These are phyloP conservation scores for Colossoma macropomum DNA, from an alignment of 2,113 vertebrate genomes.

Conservation along the genomic window DNA sequence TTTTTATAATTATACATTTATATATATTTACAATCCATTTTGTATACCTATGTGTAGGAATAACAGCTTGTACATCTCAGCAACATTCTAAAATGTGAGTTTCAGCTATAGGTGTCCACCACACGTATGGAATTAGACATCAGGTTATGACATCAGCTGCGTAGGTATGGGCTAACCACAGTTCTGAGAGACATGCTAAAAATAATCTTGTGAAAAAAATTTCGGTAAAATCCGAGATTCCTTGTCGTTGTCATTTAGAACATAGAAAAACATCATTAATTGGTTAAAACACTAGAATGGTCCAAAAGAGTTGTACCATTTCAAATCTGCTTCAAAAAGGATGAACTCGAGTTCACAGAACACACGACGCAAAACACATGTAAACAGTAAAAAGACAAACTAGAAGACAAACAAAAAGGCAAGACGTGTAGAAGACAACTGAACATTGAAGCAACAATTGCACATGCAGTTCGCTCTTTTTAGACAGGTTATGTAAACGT, in stretches of 20 bases:
- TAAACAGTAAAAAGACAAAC: neutral
- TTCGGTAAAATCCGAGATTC: slow-evolving; percentile 15
- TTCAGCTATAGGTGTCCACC: slow-evolving; percentile 38
- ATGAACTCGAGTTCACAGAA: slow-evolving; percentile 32
- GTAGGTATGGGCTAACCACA: slow-evolving; percentile 42
- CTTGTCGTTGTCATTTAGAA: neutral
- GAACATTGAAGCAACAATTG: slow-evolving; percentile 35
- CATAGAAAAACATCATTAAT: neutral
- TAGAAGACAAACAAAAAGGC: slow-evolving; percentile 8
- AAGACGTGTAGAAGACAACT: slow-evolving; percentile 28
- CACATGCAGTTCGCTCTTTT: slow-evolving; percentile 42
- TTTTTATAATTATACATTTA: slow-evolving; percentile 46
- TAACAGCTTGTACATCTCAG: slow-evolving; percentile 19
- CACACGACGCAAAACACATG: neutral
- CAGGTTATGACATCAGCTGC: slow-evolving; percentile 43
- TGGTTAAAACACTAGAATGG: slow-evolving; percentile 6
- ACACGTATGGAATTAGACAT: slow-evolving; percentile 43
- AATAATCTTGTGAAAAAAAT: slow-evolving; percentile 26
- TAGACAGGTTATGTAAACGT: slow-evolving; percentile 36
- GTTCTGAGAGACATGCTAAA: slow-evolving; percentile 52
- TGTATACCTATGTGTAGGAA: slow-evolving; percentile 38
- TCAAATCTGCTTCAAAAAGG: slow-evolving; percentile 31
- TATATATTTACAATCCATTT: slow-evolving; percentile 38
- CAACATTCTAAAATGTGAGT: slow-evolving; percentile 31
- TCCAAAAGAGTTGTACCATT: slow-evolving; percentile 10